These are phyloP conservation scores for Diarsia brunnea DNA, from an alignment of 2,888 invertebrate species.

Conservation along the genomic window DNA sequence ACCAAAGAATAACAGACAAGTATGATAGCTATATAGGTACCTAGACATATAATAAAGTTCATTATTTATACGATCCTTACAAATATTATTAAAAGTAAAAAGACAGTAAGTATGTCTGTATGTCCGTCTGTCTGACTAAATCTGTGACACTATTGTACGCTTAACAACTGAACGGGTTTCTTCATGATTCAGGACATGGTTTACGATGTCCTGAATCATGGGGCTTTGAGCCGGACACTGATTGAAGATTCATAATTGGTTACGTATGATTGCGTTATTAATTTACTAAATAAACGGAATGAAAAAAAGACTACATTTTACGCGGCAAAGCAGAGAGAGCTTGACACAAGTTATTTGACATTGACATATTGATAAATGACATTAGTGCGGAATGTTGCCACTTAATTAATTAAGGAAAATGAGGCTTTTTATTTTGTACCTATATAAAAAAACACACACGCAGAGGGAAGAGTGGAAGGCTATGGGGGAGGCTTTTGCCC, in stretches of 20 bases:
- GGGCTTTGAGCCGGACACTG: not conserved
- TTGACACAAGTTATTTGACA: not conserved
- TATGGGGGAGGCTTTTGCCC: too few relatives aligned
- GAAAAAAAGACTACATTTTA: not conserved
- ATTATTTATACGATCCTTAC: not conserved
- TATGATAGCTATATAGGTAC: too few relatives aligned
- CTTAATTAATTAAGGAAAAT: not conserved
- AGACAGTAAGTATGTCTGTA: not conserved
- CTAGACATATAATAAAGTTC: too few relatives aligned
- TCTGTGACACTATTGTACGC: not conserved
- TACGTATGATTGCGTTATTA: not conserved
- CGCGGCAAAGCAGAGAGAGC: not conserved
- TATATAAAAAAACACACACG: too few relatives aligned
- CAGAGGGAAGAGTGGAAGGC: too few relatives aligned
- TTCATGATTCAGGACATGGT: too few relatives aligned
- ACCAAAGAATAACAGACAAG: not conserved
- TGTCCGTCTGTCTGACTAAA: not conserved
- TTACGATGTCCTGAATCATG: too few relatives aligned
- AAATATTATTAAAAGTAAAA: not conserved
- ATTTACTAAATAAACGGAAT: not conserved
- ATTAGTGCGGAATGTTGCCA: not conserved
- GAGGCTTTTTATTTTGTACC: too few relatives aligned
- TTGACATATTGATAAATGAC: not conserved
- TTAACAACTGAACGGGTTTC: not conserved
- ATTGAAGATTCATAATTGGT: not conserved